Percentiles rank a stretch among this genome's conserved stretches.
These are phyloP conservation scores for Cercopithecus diana DNA, from an alignment of 2,797 vertebrate species.

Conservation along the genomic window DNA sequence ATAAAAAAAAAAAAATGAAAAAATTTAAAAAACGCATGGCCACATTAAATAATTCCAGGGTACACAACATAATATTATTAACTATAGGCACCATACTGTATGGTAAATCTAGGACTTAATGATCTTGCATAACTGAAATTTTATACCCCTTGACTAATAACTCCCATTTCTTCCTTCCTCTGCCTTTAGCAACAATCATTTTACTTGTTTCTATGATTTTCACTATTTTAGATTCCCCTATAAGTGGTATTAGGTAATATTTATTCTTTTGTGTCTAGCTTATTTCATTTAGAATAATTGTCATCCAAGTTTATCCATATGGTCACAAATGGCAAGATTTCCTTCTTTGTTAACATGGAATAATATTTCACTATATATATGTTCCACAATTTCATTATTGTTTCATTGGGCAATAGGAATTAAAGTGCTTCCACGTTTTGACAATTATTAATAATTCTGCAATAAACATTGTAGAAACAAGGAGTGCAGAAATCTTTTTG, in stretches of 20 bases:
- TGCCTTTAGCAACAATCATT: background rate
- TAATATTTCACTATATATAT: background rate
- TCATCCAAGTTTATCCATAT: background rate
- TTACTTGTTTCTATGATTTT: background rate
- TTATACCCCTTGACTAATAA: background rate
- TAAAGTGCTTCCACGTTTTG: background rate
- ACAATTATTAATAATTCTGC: background rate
- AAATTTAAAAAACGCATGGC: too few relatives aligned
- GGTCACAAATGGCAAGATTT: background rate
- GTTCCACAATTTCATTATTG: background rate
- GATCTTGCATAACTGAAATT: background rate
- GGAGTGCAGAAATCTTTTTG: background rate
- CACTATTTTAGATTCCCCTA: background rate
- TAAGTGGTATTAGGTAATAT: background rate
- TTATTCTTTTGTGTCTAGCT: background rate
- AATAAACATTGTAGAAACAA: too few relatives aligned
- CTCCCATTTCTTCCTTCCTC: background rate
- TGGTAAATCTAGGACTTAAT: background rate
- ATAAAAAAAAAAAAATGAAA: too few relatives aligned
- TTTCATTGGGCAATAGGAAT: too few relatives aligned
- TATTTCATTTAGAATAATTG: background rate
- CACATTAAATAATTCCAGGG: too few relatives aligned
- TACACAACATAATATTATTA: background rate
- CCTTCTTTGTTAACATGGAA: background rate
- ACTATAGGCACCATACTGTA: background rate